Evolutionary conservation across 2,888 invertebrate genomes (phyloP), one percentile per base, ranked within the genome.

Genomic region (Drosophila demipolita): DNA sequence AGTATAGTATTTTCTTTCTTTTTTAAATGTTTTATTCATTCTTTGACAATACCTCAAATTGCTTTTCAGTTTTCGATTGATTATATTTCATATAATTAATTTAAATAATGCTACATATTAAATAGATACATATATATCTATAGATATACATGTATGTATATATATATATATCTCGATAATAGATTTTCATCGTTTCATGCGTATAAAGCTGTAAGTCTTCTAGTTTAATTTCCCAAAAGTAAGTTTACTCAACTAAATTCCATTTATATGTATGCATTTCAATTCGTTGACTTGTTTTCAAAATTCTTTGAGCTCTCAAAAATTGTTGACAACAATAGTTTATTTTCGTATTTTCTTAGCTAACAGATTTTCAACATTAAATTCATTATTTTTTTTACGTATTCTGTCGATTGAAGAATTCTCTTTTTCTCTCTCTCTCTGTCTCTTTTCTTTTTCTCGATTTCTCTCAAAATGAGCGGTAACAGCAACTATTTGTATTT

Each of bases 191-290:
- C 66, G 66, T 75, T 70, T 72, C 72, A 53, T 87, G 87, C 84
- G 80, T 87, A 83, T 91, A 91, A 90, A 90, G 91, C 90, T 89
- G 87, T 90, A 86, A 90, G 91, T 90, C 91, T 91, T 90, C 90
- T 90, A 89, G 85, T 76, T 82, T 75, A 78, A 53, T 73, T 83
- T 62, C 42, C 80, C 75, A 59, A 78, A 79, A 89, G 88, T 88
- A 88, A 81, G 63, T 75, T 73, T 75, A 69, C 75, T 86, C 88
- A 88, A 87, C 83, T 85, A 79, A 87, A 86, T 89, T 89, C 90
- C 82, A 49, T 66, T 71, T 63, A 40, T 42, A 69, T 73, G 68
- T 48, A 75, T 73, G 77, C 76, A 73, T 78, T 80, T 75, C 60
- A 42, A 40, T 62, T 55, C 17, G 63, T 52, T 60, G 57, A 67